Evolutionary conservation across 1,140 invertebrate species (phyloP), one percentile per base, ranked within the genome.

Genomic region (Matsumurasca onukii): DNA sequence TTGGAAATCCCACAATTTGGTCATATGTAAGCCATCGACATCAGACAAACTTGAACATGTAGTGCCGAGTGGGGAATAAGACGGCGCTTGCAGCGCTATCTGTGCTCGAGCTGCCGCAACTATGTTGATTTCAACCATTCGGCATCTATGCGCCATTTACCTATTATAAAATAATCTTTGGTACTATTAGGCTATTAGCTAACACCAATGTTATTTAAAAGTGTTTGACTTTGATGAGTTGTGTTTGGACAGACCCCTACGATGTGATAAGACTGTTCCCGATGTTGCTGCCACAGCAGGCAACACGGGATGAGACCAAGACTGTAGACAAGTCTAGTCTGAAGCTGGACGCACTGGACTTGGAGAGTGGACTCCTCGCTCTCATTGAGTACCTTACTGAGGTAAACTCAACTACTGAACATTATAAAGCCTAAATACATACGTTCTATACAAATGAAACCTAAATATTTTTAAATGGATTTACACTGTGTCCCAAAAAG

Each of bases 241-340:
- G 17, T 39, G 34, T 9, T 39, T 66, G 27, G 73, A 55, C 74
- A 86, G 94, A 98, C 84, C 94, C 95, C 0, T 93, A 92, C 63
- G 92, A 97, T 79, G 95, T 98, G 0, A 98, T 98, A 73, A 89
- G 93, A 68, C 79, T 98, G 13, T 98, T 95, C 82, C 95, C 97
- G 1, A 92, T 94, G 77, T 80, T 98, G 48, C 83, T 97, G 67
- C 90, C 92, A 0, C 87, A 89, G 66, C 83, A 86, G 67, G 81
- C 78, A 75, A n/a, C n/a, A n/a, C 74, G 83, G n/a, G 80, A 81
- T 71, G 65, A 75, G 12, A 70, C 81, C 24, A 61, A 59, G 49
- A 70, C 80, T 13, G 74, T 73, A 73, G 77, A 82, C 63, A 75
- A 75, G 63, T 64, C 77, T 0, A 72, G 75, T 64, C 76, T 80